Conservation (phyloP, 2,113 vertebrate species). For the Rostratula benghalensis region DNA sequence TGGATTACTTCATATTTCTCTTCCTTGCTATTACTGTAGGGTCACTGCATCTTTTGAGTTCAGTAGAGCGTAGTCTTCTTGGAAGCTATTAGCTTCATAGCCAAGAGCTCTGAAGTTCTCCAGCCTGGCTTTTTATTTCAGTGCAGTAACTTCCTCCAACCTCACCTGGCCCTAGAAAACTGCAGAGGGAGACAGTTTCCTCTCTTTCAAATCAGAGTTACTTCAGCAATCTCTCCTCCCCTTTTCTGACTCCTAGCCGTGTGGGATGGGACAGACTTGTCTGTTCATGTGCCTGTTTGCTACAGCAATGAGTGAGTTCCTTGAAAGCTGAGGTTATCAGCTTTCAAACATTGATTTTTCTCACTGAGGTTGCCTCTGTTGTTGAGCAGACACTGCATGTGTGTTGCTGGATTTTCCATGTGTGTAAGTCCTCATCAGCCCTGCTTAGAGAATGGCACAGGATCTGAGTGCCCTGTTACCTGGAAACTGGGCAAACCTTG, state of each 20-base stretch:
- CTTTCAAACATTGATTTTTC: background rate
- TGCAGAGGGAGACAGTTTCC: background rate
- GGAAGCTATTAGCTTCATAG: background rate
- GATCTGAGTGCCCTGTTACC: background rate
- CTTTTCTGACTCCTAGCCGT: background rate
- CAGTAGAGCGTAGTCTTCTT: background rate
- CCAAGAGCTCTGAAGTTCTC: background rate
- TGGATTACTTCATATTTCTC: background rate
- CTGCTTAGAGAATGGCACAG: background rate
- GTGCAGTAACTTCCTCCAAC: background rate
- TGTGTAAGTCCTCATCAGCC: background rate
- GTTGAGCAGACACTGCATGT: background rate
- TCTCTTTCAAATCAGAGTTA: background rate
- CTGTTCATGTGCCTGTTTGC: background rate
- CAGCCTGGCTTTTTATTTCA: background rate
- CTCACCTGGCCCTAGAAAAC: background rate
- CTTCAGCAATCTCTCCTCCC: background rate
- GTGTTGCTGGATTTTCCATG: background rate
- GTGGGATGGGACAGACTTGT: background rate
- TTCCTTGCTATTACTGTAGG: background rate
- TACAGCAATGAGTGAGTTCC: background rate
- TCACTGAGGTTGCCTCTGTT: background rate
- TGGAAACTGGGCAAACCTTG: background rate
- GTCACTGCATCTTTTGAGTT: background rate
- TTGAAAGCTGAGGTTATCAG: background rate